Base-by-base conservation (phyloP, 2,797 vertebrate genomes). In the Tamandua tetradactyla region DNA sequence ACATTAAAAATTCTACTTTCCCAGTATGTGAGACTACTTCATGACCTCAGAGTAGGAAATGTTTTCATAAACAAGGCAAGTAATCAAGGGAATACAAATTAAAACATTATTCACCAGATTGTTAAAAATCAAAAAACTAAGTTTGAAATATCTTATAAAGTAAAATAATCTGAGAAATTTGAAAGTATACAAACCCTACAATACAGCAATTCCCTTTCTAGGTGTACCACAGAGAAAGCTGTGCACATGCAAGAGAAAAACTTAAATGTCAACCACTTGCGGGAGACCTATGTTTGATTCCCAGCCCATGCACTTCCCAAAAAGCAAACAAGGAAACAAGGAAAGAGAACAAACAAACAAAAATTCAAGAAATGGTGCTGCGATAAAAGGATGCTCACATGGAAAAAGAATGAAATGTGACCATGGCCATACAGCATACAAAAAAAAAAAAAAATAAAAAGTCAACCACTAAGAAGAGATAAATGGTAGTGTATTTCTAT, bases 401-500 rank as follows among this genome's bases (percentile, higher is more conserved):
- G n/a, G n/a, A n/a, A n/a, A n/a, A n/a, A n/a, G n/a, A n/a, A n/a
- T n/a, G n/a, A n/a, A n/a, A n/a, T n/a, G n/a, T n/a, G n/a, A n/a
- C n/a, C n/a, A n/a, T n/a, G n/a, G n/a, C n/a, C n/a, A n/a, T n/a
- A n/a, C n/a, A n/a, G n/a, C n/a, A n/a, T n/a, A n/a, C n/a, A n/a
- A n/a, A n/a, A n/a, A 94, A 90, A 74, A n/a, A n/a, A 30, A 79
- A 94, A 90, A 74, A 22, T 66, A 78, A 88, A n/a, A 52, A 27
- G 40, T 74, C 69, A 71, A 47, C 49, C 25, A 22, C 13, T 55
- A 32, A 69, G 2, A 91, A 90, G 23, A 4, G 47, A 89, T 79
- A 80, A 87, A 35, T 18, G 0, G 12, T 80, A 75, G 44, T 13
- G 20, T 55, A 1, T 4, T 57, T 91, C 87, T 89, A 82, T 32